Percentiles rank a stretch among this genome's conserved stretches.
Conservation (phyloP, 2,888 invertebrate species). For the Pseudococcus longispinus region DNA sequence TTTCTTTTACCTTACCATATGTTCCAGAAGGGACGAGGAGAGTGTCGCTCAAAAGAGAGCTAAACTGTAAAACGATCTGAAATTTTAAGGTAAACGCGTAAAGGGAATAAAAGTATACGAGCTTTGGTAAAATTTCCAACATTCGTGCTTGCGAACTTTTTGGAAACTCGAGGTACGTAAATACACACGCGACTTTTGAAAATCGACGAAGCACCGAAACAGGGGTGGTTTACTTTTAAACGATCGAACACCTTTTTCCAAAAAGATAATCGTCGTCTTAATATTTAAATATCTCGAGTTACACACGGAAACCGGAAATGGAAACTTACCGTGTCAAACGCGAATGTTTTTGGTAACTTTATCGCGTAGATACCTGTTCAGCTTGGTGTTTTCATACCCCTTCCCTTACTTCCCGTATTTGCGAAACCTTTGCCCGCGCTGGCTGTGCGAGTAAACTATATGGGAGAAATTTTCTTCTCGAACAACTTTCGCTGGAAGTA, state of each 20-base stretch:
- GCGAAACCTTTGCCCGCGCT: neutral
- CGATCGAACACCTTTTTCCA: neutral
- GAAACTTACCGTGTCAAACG: neutral
- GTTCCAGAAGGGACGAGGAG: neutral
- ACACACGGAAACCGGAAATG: neutral
- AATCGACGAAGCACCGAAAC: neutral
- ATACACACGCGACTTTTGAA: neutral
- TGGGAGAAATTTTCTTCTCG: conserved; percentile 8
- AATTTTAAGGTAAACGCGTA: neutral
- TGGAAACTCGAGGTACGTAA: neutral
- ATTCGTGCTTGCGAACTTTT: neutral
- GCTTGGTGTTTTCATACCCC: neutral
- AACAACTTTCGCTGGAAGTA: neutral
- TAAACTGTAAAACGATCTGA: neutral
- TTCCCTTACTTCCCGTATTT: neutral
- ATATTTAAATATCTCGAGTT: conserved; percentile 17
- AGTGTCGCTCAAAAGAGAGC: neutral
- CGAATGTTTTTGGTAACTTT: conserved; percentile 6
- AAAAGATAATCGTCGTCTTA: neutral
- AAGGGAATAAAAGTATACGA: neutral
- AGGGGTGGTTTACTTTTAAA: neutral
- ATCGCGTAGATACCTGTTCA: neutral
- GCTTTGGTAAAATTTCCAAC: neutral
- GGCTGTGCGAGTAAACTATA: neutral
- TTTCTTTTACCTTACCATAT: neutral